Evolutionary conservation across 2,797 vertebrate species (phyloP), one percentile per base, ranked within the genome.

Genomic region (Parauchenoglanis ngamensis): DNA sequence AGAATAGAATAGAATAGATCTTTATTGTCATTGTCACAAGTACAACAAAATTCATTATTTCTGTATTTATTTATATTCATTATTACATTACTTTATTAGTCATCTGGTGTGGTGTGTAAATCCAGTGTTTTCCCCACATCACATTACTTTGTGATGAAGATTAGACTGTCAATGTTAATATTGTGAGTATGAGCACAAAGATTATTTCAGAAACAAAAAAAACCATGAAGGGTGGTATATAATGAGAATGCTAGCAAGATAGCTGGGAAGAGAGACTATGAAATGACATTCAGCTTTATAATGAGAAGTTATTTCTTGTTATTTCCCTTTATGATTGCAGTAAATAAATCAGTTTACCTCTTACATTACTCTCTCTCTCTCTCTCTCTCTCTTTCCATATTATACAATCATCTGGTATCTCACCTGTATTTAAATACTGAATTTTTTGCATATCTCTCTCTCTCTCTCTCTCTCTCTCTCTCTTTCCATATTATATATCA

Each of bases 331-430:
- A 46, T 52, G 35, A 52, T 59, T 15, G 21, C 21, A 68, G 12
- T 85, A 77, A 73, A 67, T 40, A 70, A 40, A 6, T 3, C 0
- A 2, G 84, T 31, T 19, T 63, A 52, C 35, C 40, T 83, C 46
- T 79, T 23, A 84, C 17, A 75, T 61, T 56, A 23, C 86, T 76
- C 73, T 86, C 59, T 63, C 68, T 68, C 31, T 70, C 65, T 68
- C 65, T 31, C 12, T 68, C 67, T 70, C 67, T 68, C 46, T 49
- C 8, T 49, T 8, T 79, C 31, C 31, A 25, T 44, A 7, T 31
- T 78, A 31, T 25, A 19, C 52, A 52, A 28, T 52, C 8, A 40
- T 31, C 31, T 67, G 25, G 46, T 82, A 10, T 82, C 40, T 65
- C 7, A 57, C n/a, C 13, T 49, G 61, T 65, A 49, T 82, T 49